These are phyloP conservation scores for Cardiocondyla obscurior DNA, from an alignment of 1,140 invertebrate genomes.

Conservation along the genomic window DNA sequence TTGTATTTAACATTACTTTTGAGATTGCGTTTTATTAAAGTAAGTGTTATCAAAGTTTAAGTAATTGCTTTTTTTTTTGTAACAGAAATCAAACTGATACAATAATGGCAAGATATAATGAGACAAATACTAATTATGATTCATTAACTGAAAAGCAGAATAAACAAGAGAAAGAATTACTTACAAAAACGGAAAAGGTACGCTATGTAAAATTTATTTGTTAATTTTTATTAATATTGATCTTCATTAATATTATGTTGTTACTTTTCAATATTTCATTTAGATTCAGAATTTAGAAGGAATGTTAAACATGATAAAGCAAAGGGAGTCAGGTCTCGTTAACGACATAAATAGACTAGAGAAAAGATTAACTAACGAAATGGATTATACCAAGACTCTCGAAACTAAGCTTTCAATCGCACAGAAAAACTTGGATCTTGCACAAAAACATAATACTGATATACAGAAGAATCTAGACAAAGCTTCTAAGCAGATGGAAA, in stretches of 20 bases:
- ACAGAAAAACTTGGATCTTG: neutral
- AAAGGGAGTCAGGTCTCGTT: neutral
- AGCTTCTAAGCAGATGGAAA: neutral
- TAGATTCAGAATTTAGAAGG: constrained; percentile 20
- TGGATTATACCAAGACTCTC: constrained; percentile 15
- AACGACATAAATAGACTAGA: constrained; percentile 36
- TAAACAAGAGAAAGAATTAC: neutral
- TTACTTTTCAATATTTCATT: neutral
- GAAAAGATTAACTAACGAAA: constrained; percentile 12
- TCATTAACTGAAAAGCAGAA: neutral
- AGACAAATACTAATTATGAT: neutral
- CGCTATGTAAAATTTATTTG: neutral
- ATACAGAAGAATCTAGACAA: neutral
- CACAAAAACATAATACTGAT: neutral
- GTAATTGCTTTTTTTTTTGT: constrained; percentile 10
- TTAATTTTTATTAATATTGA: neutral
- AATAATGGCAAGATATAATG: neutral
- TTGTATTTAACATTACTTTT: neutral
- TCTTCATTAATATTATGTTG: neutral
- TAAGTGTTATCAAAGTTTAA: neutral
- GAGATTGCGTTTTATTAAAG: neutral
- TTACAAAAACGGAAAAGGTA: constrained; percentile 18
- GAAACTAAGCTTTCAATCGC: neutral
- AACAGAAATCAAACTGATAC: constrained; percentile 1
- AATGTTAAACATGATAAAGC: neutral